phyloP scores from a whole-genome alignment of 1,140 invertebrate genomes.

The Drosophila serrata region DNA sequence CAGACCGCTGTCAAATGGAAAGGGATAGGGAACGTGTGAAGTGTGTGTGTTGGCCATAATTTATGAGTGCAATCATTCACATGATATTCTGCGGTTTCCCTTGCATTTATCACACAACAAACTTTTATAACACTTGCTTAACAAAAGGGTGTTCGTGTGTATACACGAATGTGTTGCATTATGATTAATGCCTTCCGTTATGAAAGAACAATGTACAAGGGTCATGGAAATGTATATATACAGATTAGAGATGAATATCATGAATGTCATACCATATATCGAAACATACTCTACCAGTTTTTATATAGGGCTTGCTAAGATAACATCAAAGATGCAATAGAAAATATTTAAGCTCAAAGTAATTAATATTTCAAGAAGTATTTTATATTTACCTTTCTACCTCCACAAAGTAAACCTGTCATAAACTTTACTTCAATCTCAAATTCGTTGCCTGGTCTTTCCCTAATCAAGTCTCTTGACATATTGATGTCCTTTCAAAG shows the following conservation, averaged over 20 bases:
- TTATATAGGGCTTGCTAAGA: neutral
- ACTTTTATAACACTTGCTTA: conserved; percentile 78
- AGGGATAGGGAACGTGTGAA: neutral
- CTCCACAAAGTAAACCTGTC: neutral
- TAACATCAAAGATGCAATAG: neutral
- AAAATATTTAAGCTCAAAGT: neutral
- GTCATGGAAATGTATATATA: neutral
- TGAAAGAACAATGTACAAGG: conserved; percentile 1
- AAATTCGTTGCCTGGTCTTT: neutral
- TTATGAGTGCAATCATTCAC: conserved; percentile 82
- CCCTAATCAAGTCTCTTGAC: conserved; percentile 4
- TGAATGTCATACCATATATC: neutral
- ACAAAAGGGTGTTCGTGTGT: conserved; percentile 30
- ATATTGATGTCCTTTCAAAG: conserved; percentile 26
- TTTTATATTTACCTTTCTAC: neutral
- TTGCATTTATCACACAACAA: conserved; percentile 75
- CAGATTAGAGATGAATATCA: conserved; percentile 10
- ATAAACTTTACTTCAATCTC: conserved; percentile 12
- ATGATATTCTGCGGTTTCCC: conserved; percentile 79
- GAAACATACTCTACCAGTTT: neutral
- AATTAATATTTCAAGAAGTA: neutral
- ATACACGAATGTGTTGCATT: conserved; percentile 10
- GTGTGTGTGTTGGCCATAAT: conserved; percentile 61
- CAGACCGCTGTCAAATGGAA: conserved; percentile 12
- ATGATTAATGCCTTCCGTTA: conserved; percentile 49